Evolutionary conservation across 2,888 invertebrate genomes (phyloP).

Genomic region (Beris chalybata): DNA sequence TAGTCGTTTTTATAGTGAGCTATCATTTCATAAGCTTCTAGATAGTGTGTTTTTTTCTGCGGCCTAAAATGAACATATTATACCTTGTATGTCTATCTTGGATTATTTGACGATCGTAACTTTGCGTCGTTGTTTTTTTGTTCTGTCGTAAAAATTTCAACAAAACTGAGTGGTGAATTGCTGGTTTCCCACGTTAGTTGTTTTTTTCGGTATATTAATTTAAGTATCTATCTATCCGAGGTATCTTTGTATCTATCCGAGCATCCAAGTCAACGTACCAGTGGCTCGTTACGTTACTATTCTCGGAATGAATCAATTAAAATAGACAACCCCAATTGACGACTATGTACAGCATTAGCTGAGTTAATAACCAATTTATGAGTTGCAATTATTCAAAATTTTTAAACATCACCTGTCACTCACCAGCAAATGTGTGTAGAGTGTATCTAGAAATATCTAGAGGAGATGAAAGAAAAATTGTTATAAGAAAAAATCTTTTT

Average conservation of each 20-base stretch:
- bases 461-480: too few relatives aligned
- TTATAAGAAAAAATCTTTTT: too few relatives aligned
- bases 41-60: too few relatives aligned
- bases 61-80: too few relatives aligned
- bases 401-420: constrained; percentile 13
- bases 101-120: background rate
- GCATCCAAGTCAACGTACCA: constrained; percentile 23
- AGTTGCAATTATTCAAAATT: constrained; percentile 26
- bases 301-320: constrained; percentile 30
- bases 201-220: constrained; percentile 10
- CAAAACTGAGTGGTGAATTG: constrained; percentile 8
- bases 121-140: background rate
- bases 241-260: background rate
- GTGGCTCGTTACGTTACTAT: constrained; percentile 24
- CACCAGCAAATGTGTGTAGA: background rate
- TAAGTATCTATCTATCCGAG: background rate
- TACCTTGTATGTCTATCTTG: background rate
- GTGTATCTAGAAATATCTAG: background rate
- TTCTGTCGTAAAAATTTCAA: background rate
- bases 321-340: constrained; percentile 24
- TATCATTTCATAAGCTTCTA: background rate
- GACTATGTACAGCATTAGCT: constrained; percentile 29
- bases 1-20: constrained; percentile 18
- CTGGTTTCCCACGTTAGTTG: constrained; percentile 26
- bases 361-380: constrained; percentile 29